These are phyloP conservation scores for Naja naja DNA, from an alignment of 2,113 vertebrate genomes.

Conservation along the genomic window DNA sequence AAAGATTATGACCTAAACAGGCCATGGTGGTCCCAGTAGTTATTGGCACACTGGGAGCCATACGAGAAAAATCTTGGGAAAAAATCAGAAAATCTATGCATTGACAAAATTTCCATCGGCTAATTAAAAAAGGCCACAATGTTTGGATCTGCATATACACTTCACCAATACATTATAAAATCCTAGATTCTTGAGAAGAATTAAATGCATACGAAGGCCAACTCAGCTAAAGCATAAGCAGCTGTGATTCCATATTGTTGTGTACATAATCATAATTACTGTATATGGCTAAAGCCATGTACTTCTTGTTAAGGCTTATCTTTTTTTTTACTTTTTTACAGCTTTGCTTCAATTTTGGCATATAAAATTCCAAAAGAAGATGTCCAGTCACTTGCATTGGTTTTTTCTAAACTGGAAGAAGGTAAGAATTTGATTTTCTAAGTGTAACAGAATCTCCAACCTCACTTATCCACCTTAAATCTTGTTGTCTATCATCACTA, in stretches of 20 bases:
- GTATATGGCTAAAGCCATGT: background rate
- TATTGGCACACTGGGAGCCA: background rate
- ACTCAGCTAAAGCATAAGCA: background rate
- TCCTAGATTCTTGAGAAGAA: background rate
- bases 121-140: background rate
- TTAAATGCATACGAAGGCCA: background rate
- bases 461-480: background rate
- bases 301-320: background rate
- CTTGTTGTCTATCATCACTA: background rate
- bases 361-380: constrained; percentile 95
- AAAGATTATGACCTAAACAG: background rate
- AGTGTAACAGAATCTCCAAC: background rate
- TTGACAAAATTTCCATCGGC: background rate
- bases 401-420: constrained; percentile 87
- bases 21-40: background rate
- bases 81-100: background rate
- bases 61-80: background rate
- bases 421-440: constrained; percentile 71
- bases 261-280: background rate
- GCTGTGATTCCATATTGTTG: background rate
- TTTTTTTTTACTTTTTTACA: constrained; percentile 49
- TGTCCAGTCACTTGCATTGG: constrained; percentile 82
- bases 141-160: background rate
- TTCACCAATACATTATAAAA: background rate
- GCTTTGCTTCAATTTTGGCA: constrained; percentile 81